These are phyloP conservation scores for Sialia sialis DNA, from an alignment of 2,113 vertebrate genomes.

Conservation along the genomic window DNA sequence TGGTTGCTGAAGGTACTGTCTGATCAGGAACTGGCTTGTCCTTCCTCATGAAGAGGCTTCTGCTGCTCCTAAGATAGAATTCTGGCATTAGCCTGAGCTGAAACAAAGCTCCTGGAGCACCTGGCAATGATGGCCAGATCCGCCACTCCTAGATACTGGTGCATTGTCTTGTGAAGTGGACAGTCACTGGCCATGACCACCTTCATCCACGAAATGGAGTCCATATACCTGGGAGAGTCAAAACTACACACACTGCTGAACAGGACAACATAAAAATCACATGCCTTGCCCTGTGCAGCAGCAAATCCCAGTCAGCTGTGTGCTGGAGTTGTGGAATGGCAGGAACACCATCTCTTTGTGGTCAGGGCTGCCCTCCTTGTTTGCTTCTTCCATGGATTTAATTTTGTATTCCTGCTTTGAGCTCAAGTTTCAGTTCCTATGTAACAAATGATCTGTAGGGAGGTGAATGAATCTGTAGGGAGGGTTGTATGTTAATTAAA, in stretches of 20 bases:
- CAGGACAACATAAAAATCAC: neutral
- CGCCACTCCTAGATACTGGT: accelerated
- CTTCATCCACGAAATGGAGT: neutral
- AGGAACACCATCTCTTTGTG: accelerated
- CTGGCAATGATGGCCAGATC: neutral
- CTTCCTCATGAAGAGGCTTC: neutral
- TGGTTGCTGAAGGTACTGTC: neutral
- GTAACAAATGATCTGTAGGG: neutral
- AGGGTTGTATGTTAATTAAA: neutral
- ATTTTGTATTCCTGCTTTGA: neutral
- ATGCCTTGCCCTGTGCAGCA: accelerated
- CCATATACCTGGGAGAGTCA: accelerated
- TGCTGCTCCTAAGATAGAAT: neutral
- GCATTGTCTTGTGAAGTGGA: neutral
- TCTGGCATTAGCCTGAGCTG: neutral
- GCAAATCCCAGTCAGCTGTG: neutral
- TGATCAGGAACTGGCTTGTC: neutral
- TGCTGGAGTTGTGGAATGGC: neutral
- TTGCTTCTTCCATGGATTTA: neutral
- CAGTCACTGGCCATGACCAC: neutral
- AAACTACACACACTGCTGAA: accelerated
- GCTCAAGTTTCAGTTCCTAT: neutral
- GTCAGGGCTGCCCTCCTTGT: neutral
- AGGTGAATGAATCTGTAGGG: neutral
- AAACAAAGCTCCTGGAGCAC: neutral